Base-by-base conservation (phyloP, 2,888 invertebrate species). In the Drosophila pseudotakahashii region DNA sequence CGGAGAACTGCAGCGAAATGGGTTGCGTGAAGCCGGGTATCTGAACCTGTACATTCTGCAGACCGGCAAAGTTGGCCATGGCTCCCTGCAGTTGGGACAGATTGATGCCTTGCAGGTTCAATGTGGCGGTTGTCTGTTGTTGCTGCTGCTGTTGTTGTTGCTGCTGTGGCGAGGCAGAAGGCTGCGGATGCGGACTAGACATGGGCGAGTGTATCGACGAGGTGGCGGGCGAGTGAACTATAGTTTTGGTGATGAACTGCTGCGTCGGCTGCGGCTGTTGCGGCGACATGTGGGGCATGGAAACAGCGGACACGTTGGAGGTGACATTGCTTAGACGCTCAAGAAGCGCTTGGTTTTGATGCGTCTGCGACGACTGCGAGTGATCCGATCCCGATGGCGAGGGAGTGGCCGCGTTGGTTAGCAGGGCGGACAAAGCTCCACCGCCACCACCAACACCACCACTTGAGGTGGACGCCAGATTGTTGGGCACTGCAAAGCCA, bases 11-110 rank as follows among this genome's bases (percentile, higher is more conserved):
- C 83, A 96, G 92, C 53, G 97, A 97, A 81, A 97, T 96, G 5
- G 97, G 97, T 78, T 97, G 96, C n/a, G 96, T 94, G 61, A 97
- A 94, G 42, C 96, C 97, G 11, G 97, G 96, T 85, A 97, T 95
- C 90, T 97, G 97, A 51, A 96, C 94, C 26, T 86, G 85, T 58
- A 96, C 95, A 91, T 96, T 96, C 91, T 96, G 96, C 53, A 96
- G 92, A 32, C 96, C 96, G 71, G 96, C 95, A 63, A 92, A 92
- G 61, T 92, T 92, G 7, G 92, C 89, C 88, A 92, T 92, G 9
- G 92, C 92, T 60, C 96, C 94, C 80, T 94, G 94, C 72, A 95
- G 91, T 88, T 94, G 94, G 57, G 96, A 94, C 79, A 96, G 93
- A 91, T 96, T 96, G 77, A 96, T 93, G 79, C 96, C 95, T 93